A percentile compares a stretch with the other conserved stretches of the same genome.
phyloP scores from a whole-genome alignment of 2,113 vertebrate species.

The Picathartes gymnocephalus region DNA sequence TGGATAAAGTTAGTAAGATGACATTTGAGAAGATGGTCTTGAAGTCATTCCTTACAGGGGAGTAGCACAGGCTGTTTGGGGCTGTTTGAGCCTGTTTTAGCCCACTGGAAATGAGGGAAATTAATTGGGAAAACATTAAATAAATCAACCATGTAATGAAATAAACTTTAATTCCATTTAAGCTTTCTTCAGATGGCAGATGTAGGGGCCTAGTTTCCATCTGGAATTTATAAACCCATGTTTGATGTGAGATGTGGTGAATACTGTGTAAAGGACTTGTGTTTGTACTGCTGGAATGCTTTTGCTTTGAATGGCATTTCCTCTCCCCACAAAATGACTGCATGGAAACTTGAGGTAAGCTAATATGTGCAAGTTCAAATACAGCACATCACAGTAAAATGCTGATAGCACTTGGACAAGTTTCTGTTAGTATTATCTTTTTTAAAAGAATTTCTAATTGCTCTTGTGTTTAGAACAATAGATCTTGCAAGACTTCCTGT shows the following conservation, averaged over 20 bases:
- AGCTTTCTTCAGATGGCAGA: constrained; percentile 9
- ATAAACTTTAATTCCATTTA: background rate
- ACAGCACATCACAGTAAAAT: background rate
- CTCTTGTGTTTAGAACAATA: constrained; percentile 1
- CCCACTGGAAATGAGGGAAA: constrained; percentile 1
- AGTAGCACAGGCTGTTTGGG: background rate
- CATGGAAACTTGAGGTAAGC: constrained; percentile 35
- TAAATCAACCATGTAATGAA: constrained; percentile 2
- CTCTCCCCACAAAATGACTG: constrained; percentile 24
- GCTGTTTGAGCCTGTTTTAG: background rate
- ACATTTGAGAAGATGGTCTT: background rate
- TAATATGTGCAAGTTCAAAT: background rate
- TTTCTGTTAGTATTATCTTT: constrained; percentile 16
- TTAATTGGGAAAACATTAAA: constrained; percentile 16
- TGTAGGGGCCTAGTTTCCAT: background rate
- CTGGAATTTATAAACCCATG: background rate
- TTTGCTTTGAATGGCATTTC: constrained; percentile 28
- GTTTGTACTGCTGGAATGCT: constrained; percentile 33
- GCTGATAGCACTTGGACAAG: background rate
- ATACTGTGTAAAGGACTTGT: background rate
- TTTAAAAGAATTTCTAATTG: background rate
- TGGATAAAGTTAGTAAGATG: constrained; percentile 32
- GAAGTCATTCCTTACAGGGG: background rate
- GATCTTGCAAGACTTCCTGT: background rate
- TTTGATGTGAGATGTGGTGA: constrained; percentile 19